Percentiles rank a stretch among this genome's conserved stretches.
Conservation (phyloP, 92 coral and sea anemone genomes). For the Epizoanthus illoricatus region DNA sequence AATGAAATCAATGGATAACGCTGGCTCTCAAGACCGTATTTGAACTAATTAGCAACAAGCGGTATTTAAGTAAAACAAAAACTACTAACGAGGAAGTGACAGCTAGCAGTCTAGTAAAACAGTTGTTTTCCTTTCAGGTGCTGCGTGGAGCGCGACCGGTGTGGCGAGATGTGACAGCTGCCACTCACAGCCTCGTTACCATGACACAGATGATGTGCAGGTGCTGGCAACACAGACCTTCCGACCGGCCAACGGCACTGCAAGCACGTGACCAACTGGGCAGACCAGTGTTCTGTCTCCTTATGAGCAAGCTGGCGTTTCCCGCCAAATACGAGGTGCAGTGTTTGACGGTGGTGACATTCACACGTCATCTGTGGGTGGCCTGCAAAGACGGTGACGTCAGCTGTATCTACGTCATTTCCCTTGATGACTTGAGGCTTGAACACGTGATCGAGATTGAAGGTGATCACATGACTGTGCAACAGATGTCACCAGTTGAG, state of each 20-base stretch:
- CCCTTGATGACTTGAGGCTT: constrained; percentile 15
- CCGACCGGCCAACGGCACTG: constrained; percentile 27
- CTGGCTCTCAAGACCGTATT: no score
- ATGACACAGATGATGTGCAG: constrained; percentile 33
- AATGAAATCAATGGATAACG: no score
- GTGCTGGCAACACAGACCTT: constrained; percentile 36
- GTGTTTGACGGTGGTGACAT: background rate
- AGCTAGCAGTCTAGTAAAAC: no score
- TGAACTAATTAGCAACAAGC: no score
- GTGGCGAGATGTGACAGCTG: constrained; percentile 30
- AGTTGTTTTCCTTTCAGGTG: background rate
- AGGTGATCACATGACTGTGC: constrained; percentile 16
- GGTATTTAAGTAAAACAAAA: no score
- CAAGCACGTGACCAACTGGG: constrained; percentile 23
- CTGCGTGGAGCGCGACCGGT: constrained; percentile 21
- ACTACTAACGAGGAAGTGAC: no score
- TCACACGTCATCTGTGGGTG: constrained; percentile 25
- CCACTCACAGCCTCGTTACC: constrained; percentile 35
- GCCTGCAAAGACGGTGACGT: constrained; percentile 10
- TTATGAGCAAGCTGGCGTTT: constrained; percentile 33
- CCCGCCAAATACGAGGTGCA: constrained; percentile 10
- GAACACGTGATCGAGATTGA: constrained; percentile 13
- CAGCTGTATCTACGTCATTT: constrained; percentile 1
- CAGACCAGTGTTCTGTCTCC: constrained; percentile 17
- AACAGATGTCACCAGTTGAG: constrained; percentile 22